Evolutionary conservation across 2,113 vertebrate species (phyloP), one percentile per base, ranked within the genome.

Genomic region (Pyrgilauda ruficollis): DNA sequence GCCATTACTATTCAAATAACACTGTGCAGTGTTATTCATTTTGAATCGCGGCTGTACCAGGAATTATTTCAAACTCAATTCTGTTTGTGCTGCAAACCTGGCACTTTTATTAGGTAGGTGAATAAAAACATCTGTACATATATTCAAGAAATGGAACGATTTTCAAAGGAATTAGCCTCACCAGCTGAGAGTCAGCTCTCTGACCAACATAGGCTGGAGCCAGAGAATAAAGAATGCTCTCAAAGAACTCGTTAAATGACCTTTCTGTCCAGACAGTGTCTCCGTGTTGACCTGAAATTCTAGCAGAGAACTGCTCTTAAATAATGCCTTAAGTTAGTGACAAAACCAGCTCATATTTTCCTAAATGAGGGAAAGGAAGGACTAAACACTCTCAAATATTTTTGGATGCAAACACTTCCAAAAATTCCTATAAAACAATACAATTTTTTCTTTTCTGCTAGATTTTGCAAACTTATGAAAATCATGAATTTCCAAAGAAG

Each of bases 41-140:
- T 66, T 66, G 77, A 92, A 89, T 90, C 18, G 4, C 1, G 4
- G 19, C 47, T 70, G 64, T 39, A 78, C 56, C 37, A 87, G 59
- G 67, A 93, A 90, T 95, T 92, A 91, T 83, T 94, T 89, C 83
- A 90, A 85, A 94, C 78, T 88, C 88, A 86, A 50, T 92, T 94
- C 59, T 84, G 12, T 76, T 77, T 28, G 2, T 81, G 39, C 58
- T 75, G 26, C 43, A 91, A 77, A 53, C 39, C 61, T 83, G 55
- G 39, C 26, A 58, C 19, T 78, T 64, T 35, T 39, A 46, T 69
- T 80, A 68, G 66, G 7, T 43, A 46, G 41, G 27, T 70, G 78
- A 43, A 89, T 73, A 91, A 87, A 85, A 87, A 21, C 1, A 2
- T 50, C 44, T 61, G 28, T 55, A 64, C 10, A 23, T 55, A 50